Base-by-base conservation (phyloP, 2,113 vertebrate species). In the Podilymbus podiceps region DNA sequence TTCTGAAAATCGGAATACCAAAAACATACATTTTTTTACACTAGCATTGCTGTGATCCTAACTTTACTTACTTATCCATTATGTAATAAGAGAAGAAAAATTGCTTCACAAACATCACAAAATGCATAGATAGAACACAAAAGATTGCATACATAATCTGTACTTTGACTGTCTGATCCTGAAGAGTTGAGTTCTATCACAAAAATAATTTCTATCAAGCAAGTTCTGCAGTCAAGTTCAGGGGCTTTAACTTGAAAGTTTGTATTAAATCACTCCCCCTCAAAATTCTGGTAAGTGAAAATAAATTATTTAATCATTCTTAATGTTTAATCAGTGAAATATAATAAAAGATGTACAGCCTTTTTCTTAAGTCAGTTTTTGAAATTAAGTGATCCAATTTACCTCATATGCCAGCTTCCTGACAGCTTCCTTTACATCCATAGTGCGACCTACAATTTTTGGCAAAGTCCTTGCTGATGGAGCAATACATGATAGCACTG, bases 321-420 rank as follows among this genome's bases (percentile, higher is more conserved):
- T 68, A 59, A 23, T 21, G 18, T 30, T 68, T 74, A 84, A 49
- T 8, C 27, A 64, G 16, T 31, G 42, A 82, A 69, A 87, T 28
- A 59, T 6, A 69, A 55, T 16, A 42, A 27, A 73, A 46, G 3
- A 25, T 49, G 74, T 85, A 60, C 69, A 80, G 15, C 5, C 25
- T 79, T 93, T 90, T 88, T 58, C 31, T 10, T 47, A 67, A 53
- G 40, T 35, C 52, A 46, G 35, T 22, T 46, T 78, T 79, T 74
- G 31, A 72, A 94, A 80, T 71, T 6, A 82, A 95, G 24, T 78
- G 87, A 67, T 68, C 35, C 50, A 44, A 72, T 35, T 95, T 95
- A 99, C 99, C 99, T 99, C 98, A 94, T 99, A 99, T 23, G 99
- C 99, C 80, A 99, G 93, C 93, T 99, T 99, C 78, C 99, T 99